These are phyloP conservation scores for Entelurus aequoreus DNA, from an alignment of 2,113 vertebrate genomes.

Conservation along the genomic window DNA sequence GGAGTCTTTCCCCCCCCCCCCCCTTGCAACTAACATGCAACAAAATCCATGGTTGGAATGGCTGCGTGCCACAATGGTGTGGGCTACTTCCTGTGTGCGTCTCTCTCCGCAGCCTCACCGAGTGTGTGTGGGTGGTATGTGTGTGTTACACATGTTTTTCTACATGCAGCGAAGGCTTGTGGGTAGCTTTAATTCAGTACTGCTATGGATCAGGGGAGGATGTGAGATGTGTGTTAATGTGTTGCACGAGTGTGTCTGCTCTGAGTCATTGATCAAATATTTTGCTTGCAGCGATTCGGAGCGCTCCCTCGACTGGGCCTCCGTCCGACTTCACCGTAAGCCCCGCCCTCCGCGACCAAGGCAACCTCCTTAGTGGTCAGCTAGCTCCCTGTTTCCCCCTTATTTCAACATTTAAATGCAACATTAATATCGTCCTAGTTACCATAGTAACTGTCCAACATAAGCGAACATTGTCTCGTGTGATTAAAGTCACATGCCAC, in stretches of 20 bases:
- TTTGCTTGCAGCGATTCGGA: constrained; percentile 58
- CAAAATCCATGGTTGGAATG: not conserved
- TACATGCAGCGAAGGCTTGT: not conserved
- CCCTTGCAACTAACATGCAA: not conserved
- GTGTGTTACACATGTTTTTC: not conserved
- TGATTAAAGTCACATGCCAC: not conserved
- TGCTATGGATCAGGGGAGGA: not conserved
- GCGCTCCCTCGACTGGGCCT: constrained; percentile 49
- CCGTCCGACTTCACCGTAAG: constrained; percentile 2
- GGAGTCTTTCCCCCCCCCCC: not conserved
- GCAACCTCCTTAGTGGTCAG: not conserved
- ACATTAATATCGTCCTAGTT: not conserved
- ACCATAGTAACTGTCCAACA: no score
- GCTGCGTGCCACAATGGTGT: not conserved
- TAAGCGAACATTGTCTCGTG: no score
- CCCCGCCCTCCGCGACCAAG: constrained; percentile 18
- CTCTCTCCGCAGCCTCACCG: not conserved
- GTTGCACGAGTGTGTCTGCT: constrained; percentile 2
- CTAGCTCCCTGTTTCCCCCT: not conserved
- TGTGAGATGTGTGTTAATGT: not conserved
- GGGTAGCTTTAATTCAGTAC: not conserved
- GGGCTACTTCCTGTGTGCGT: constrained; percentile 10
- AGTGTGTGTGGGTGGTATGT: not conserved
- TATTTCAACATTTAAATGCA: not conserved
- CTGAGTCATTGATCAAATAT: constrained; percentile 78